Conservation (phyloP, 2,888 invertebrate genomes). For the Pristionchus fissidentatus region DNA sequence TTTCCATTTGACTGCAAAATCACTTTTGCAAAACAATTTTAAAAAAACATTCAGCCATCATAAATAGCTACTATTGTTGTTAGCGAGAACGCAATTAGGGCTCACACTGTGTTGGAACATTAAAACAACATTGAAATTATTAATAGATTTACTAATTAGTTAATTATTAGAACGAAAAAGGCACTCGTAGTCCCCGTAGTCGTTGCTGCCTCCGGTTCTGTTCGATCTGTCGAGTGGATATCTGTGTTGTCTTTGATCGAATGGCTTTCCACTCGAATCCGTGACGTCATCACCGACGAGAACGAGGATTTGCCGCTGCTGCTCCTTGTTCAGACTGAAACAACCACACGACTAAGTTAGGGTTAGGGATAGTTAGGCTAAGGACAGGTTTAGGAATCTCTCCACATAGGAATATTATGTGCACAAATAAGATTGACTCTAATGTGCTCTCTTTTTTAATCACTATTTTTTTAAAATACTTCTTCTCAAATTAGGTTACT, state of each 20-base stretch:
- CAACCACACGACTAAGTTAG: conserved; percentile 10
- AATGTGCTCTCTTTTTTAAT: not conserved
- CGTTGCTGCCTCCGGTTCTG: conserved; percentile 24
- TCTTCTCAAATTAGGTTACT: not conserved
- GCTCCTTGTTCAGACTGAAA: conserved; percentile 52
- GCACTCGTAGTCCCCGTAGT: conserved; percentile 46
- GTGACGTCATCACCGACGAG: conserved; percentile 52
- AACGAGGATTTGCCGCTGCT: conserved; percentile 53
- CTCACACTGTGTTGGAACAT: not conserved
- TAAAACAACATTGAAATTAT: not conserved
- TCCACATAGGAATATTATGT: not conserved
- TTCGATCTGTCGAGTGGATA: not conserved
- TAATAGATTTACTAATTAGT: not conserved
- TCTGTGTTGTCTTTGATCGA: conserved; percentile 18
- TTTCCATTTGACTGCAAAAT: conserved; percentile 39
- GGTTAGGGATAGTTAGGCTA: no score
- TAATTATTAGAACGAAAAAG: not conserved
- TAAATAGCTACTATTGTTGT: not conserved
- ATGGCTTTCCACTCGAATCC: conserved; percentile 34
- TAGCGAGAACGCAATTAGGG: not conserved
- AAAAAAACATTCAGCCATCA: not conserved
- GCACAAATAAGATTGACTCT: not conserved
- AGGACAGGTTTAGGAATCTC: not conserved
- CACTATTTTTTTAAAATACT: not conserved
- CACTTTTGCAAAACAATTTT: not conserved